These are phyloP conservation scores for Vollenhovia emeryi DNA, from an alignment of 1,140 invertebrate species.

Conservation along the genomic window DNA sequence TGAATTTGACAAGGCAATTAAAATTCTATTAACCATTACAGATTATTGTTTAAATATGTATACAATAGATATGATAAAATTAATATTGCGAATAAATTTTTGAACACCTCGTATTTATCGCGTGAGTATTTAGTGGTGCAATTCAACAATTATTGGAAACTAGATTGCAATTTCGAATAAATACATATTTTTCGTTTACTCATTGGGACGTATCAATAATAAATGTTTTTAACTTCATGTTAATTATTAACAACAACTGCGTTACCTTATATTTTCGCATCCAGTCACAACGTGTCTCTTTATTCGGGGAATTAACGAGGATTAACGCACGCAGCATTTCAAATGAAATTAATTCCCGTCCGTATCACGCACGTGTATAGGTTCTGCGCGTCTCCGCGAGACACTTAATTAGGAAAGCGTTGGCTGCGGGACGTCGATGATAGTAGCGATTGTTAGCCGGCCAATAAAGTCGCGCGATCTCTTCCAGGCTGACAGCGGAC, in stretches of 20 bases:
- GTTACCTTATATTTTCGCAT: not conserved
- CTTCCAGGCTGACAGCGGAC: constrained; percentile 68
- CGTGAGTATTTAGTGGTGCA: not conserved
- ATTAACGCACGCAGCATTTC: not conserved
- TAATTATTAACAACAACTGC: not conserved
- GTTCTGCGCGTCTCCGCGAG: not conserved
- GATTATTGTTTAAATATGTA: constrained; percentile 44
- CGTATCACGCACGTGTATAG: constrained; percentile 14
- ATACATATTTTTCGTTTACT: not conserved
- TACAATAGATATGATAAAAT: constrained; percentile 41
- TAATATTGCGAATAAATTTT: constrained; percentile 43
- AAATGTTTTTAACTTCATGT: not conserved
- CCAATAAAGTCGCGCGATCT: constrained; percentile 75
- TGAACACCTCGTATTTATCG: constrained; percentile 1
- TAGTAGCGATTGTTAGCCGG: constrained; percentile 63
- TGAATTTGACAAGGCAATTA: constrained; percentile 51
- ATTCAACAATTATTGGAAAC: not conserved
- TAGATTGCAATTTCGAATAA: constrained; percentile 20
- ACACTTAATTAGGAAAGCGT: constrained; percentile 66
- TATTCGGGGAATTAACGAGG: not conserved
- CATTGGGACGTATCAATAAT: not conserved
- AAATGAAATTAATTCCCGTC: constrained; percentile 1
- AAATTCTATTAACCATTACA: constrained; percentile 44
- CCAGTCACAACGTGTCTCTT: not conserved
- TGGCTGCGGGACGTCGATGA: constrained; percentile 12